A percentile compares a stretch with the other conserved stretches of the same genome.
Evolutionary conservation across 2,113 vertebrate species (phyloP).

Genomic region (Variabilichromis moorii): DNA sequence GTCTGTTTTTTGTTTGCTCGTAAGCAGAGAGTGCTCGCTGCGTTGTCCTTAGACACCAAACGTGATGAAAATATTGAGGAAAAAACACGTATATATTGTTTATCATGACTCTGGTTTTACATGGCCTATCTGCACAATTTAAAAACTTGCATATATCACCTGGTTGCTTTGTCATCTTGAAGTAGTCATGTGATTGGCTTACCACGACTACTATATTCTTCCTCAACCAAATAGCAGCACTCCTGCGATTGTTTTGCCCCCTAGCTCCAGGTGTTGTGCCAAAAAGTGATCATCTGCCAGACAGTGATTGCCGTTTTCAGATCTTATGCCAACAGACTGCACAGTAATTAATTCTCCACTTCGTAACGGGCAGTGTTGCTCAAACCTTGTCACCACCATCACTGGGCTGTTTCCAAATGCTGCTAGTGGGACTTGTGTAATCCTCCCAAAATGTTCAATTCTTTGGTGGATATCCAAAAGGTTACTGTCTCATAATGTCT

Average conservation of each 20-base stretch:
- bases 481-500: background rate
- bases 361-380: background rate
- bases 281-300: background rate
- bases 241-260: fast-evolving
- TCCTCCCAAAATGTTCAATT: background rate
- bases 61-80: background rate
- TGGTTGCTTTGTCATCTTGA: background rate
- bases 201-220: background rate
- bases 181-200: background rate
- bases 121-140: background rate
- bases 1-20: fast-evolving
- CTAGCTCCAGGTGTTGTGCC: background rate
- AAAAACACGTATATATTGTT: background rate
- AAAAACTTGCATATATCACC: fast-evolving
- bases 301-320: background rate
- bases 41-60: fast-evolving
- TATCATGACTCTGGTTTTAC: background rate
- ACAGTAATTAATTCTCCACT: background rate
- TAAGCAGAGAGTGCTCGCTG: background rate
- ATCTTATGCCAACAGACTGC: background rate
- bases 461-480: background rate
- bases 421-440: background rate
- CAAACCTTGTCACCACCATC: background rate
- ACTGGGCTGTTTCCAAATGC: background rate
- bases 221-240: background rate